A percentile compares a stretch with the other conserved stretches of the same genome.
Conservation (phyloP, 2,797 vertebrate species). For the Spinus olivaceus region DNA sequence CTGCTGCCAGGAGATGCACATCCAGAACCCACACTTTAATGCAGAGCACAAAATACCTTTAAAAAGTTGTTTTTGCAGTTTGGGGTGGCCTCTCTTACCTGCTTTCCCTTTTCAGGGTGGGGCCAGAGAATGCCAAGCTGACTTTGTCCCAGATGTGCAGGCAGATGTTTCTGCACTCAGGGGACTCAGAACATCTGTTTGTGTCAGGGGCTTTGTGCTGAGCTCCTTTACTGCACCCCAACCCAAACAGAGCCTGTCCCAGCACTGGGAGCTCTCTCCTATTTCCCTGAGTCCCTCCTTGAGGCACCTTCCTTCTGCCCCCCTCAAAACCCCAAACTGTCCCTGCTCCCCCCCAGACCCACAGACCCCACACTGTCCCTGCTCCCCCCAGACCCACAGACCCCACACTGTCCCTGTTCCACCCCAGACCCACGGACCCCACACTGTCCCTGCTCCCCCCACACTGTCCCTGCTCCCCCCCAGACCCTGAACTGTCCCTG, state of each 20-base stretch:
- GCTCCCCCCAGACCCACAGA: too few relatives aligned
- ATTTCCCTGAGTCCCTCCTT: not conserved
- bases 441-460: not conserved
- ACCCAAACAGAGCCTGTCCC: not conserved
- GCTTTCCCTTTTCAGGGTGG: not conserved
- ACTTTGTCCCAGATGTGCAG: not conserved
- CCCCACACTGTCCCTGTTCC: not conserved
- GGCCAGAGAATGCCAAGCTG: not conserved
- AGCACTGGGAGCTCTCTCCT: not conserved
- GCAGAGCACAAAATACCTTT: fast-evolving
- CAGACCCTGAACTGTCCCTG: not conserved
- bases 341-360: not conserved
- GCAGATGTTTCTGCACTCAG: not conserved
- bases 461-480: not conserved
- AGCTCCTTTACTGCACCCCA: not conserved
- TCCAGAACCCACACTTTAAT: not conserved
- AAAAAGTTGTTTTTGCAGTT: not conserved
- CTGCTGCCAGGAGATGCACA: not conserved
- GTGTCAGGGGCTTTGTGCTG: fast-evolving
- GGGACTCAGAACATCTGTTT: not conserved
- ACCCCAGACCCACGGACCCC: not conserved
- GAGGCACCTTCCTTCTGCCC: not conserved
- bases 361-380: not conserved
- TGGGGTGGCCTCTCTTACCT: not conserved
- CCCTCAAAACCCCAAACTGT: not conserved